A percentile compares a stretch with the other conserved stretches of the same genome.
Evolutionary conservation across 1,140 invertebrate species (phyloP).

Genomic region (Rhizoglyphus robini): DNA sequence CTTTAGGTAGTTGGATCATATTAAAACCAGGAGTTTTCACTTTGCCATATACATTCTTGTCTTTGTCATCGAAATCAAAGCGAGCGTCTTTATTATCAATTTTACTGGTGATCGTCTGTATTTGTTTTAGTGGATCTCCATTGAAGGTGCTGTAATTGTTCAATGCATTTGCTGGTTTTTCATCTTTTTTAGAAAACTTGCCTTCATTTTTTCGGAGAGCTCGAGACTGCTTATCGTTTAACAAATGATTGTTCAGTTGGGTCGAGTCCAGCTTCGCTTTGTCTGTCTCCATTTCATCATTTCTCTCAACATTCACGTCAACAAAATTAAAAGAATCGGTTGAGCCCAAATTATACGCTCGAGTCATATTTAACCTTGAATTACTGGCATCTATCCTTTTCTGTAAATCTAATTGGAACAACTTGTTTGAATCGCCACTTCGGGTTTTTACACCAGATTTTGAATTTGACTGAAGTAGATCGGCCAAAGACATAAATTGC

Average conservation of each 20-base stretch:
- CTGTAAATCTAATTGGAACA: background rate
- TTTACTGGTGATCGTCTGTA: background rate
- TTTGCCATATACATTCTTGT: background rate
- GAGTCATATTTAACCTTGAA: background rate
- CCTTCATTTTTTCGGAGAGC: too few relatives aligned
- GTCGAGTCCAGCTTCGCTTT: too few relatives aligned
- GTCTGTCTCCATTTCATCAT: background rate
- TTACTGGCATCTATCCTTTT: background rate
- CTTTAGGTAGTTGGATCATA: slow-evolving; percentile 1
- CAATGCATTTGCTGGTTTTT: background rate
- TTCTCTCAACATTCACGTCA: background rate
- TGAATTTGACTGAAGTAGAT: background rate
- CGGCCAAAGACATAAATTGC: background rate
- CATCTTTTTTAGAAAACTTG: too few relatives aligned
- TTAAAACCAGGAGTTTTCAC: background rate
- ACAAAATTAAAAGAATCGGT: background rate
- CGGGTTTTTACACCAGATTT: background rate
- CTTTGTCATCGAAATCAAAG: slow-evolving; percentile 1
- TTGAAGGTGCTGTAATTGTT: background rate
- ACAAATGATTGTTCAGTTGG: too few relatives aligned
- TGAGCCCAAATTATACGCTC: background rate
- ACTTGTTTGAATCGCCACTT: background rate
- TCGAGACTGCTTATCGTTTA: too few relatives aligned
- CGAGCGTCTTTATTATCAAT: background rate
- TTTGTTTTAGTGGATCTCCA: background rate